Conservation (phyloP, 2,113 vertebrate genomes). For the Vombatus ursinus region DNA sequence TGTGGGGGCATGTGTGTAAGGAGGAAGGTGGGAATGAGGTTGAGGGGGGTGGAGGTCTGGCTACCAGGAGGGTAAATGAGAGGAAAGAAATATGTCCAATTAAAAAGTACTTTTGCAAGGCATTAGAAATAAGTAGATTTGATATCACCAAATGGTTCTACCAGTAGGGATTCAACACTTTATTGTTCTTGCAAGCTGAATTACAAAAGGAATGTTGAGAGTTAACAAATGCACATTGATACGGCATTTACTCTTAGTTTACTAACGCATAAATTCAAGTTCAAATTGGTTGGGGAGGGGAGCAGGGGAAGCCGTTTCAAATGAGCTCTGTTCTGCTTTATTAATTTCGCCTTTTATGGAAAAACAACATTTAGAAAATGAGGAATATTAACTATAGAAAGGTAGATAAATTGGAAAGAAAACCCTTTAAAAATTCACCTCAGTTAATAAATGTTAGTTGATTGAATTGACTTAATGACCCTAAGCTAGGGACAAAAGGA, state of each 20-base stretch:
- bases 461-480: conserved; percentile 49
- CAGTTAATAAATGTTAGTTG: neutral
- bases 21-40: neutral
- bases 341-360: conserved; percentile 58
- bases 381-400: conserved; percentile 8
- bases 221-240: neutral
- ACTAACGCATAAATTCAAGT: neutral
- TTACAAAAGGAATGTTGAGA: neutral
- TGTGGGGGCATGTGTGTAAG: neutral
- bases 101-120: neutral
- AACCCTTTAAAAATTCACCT: conserved; percentile 50
- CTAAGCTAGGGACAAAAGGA: conserved; percentile 46
- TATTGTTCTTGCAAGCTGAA: neutral
- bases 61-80: neutral
- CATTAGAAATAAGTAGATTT: neutral
- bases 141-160: neutral
- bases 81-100: neutral
- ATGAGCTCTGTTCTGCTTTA: conserved; percentile 62
- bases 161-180: neutral
- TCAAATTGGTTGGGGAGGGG: neutral
- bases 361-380: conserved; percentile 36
- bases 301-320: conserved; percentile 56
- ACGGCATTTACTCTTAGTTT: neutral
- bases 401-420: conserved; percentile 58
- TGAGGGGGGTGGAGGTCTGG: neutral